Base-by-base conservation (phyloP, 2,888 invertebrate species). In the Latheticus oryzae region DNA sequence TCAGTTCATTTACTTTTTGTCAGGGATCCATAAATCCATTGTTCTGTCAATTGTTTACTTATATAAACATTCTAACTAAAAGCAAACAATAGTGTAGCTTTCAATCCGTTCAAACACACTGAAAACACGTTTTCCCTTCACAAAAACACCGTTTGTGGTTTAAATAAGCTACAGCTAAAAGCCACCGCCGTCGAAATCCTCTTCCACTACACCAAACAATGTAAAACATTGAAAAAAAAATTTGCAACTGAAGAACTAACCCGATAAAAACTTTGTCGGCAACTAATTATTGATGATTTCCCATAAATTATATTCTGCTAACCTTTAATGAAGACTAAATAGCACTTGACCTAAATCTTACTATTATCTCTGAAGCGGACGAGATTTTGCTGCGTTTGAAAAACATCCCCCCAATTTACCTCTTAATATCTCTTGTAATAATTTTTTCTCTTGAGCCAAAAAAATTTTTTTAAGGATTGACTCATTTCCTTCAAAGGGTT, bases 131-230 rank as follows among this genome's bases (percentile, higher is more conserved):
- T 40, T 42, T 37, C 15, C 40, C 26, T 28, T 51, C 35, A 28
- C 53, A 45, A 54, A 54, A 54, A 45, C 45, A 54, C 35, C 13
- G 37, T 45, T 45, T 45, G 37, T 19, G 37, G 45, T 54, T 43
- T 43, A 45, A 45, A 54, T 54, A 54, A 45, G 33, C 43, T 42
- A 38, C 33, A 33, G 52, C 28, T 40, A 42, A 52, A 52, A 52
- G 42, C 51, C 38, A 38, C 28, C 52, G 52, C 32, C 42, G 52
- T 17, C 24, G 42, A 52, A 52, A 52, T 52, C 52, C 52, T 52
- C 52, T 51, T 30, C 38, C 23, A 15, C 12, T 21, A 38, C 17
- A 28, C 17, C 15, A 23, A 21, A 8, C 33, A 28, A 26, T 7
- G 24, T 17, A 38, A 15, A 51, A 38, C 35, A 15, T 17, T n/a